These are phyloP conservation scores for Mesopsocus fuscifrons DNA, from an alignment of 2,888 invertebrate species.

Conservation along the genomic window DNA sequence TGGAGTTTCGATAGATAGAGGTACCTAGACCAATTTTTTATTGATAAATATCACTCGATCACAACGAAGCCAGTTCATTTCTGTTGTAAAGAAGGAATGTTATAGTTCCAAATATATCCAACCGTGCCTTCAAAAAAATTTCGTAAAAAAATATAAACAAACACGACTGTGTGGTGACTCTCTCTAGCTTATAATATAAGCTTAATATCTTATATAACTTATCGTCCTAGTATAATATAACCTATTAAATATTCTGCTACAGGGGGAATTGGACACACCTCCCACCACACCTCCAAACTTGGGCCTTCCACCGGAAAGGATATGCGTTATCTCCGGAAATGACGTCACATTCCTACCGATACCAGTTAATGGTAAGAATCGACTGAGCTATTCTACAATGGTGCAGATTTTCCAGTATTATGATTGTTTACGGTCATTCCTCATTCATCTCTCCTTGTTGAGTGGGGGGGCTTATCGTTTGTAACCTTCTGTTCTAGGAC, in stretches of 20 bases:
- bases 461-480: neutral
- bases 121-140: too few species aligned
- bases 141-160: too few species aligned
- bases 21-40: neutral
- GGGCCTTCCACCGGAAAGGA: conserved; percentile 7
- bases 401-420: neutral
- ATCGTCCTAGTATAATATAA: neutral
- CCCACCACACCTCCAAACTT: conserved; percentile 23
- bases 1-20: neutral
- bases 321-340: neutral
- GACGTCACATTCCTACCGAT: neutral
- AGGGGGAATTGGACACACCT: conserved; percentile 23
- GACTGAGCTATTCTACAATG: too few species aligned
- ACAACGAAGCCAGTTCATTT: too few species aligned
- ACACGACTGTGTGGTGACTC: too few species aligned
- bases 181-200: too few species aligned
- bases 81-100: too few species aligned
- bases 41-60: neutral
- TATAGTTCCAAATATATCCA: too few species aligned
- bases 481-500: neutral
- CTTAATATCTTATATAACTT: too few species aligned
- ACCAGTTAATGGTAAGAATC: neutral
- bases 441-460: neutral
- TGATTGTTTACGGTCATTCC: neutral
- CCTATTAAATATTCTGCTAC: conserved; percentile 10